A percentile compares a stretch with the other conserved stretches of the same genome.
Evolutionary conservation across 92 coral and sea anemone genomes (phyloP).

Genomic region (Chrysogorgia sp.): DNA sequence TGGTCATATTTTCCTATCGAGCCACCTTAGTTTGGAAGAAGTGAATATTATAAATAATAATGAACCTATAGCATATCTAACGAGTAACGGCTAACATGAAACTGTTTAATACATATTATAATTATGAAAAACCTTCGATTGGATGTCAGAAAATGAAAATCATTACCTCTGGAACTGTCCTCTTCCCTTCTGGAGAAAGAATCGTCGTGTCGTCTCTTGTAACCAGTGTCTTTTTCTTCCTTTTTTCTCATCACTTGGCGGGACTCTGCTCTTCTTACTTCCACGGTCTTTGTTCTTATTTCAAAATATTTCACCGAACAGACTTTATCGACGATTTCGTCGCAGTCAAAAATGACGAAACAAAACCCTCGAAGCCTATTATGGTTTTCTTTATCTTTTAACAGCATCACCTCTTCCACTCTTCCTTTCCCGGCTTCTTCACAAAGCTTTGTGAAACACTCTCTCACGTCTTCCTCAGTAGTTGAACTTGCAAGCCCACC

Average conservation of each 20-base stretch:
- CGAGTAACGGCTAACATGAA: no score
- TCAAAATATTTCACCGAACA: slow-evolving; percentile 84
- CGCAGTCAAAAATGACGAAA: slow-evolving; percentile 86
- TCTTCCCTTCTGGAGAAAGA: slow-evolving; percentile 13
- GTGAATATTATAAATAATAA: no score
- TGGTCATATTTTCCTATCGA: neutral
- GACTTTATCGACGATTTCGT: slow-evolving; percentile 86
- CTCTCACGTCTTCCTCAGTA: slow-evolving; percentile 80
- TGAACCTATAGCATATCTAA: no score
- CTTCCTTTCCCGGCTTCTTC: slow-evolving; percentile 77
- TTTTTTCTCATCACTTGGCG: slow-evolving; percentile 80
- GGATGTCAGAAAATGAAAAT: no score
- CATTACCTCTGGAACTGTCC: slow-evolving; percentile 17
- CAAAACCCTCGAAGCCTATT: slow-evolving; percentile 93
- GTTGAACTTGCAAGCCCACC: slow-evolving; percentile 98
- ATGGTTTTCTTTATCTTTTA: slow-evolving; percentile 84
- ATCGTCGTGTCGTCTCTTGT: slow-evolving; percentile 19
- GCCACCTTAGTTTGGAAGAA: no score
- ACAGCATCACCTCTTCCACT: slow-evolving; percentile 82
- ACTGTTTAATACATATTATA: no score
- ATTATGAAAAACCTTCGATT: no score
- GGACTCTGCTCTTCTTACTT: slow-evolving; percentile 93
- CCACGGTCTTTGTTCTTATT: slow-evolving; percentile 91
- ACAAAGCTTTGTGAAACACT: slow-evolving; percentile 77
- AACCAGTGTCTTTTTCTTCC: slow-evolving; percentile 71